Evolutionary conservation across 2,797 vertebrate species (phyloP).

Genomic region (Sebastiscus tertius): DNA sequence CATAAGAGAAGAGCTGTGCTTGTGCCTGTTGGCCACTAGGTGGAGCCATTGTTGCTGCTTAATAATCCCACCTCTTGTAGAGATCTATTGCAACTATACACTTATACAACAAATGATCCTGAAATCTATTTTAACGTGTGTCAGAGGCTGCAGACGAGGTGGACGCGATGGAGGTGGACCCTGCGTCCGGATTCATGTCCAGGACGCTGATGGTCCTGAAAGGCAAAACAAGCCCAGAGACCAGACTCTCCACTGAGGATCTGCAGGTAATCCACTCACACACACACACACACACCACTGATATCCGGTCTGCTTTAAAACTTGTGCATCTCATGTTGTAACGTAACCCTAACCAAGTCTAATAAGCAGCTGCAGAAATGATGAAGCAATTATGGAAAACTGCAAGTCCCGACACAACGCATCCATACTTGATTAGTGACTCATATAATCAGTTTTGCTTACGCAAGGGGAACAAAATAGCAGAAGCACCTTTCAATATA

Average conservation of each 20-base stretch:
- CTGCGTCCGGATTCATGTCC: conserved; percentile 64
- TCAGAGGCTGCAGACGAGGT: conserved; percentile 63
- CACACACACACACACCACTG: background rate
- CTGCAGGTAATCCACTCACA: conserved; percentile 85
- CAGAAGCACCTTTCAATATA: too few relatives aligned
- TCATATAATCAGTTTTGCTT: background rate
- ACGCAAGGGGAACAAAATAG: background rate
- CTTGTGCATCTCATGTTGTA: background rate
- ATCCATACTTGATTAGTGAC: background rate
- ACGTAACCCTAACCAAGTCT: background rate
- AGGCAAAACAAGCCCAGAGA: conserved; percentile 89
- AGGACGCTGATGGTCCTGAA: conserved; percentile 83
- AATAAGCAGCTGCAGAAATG: conserved; percentile 2
- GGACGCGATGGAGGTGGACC: conserved; percentile 78
- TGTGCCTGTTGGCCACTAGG: conserved; percentile 65
- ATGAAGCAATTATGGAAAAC: conserved; percentile 2
- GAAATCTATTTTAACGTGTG: conserved; percentile 17
- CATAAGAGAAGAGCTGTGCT: conserved; percentile 2
- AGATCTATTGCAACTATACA: background rate
- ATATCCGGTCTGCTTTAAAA: background rate
- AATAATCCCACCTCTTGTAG: background rate
- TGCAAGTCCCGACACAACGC: conserved; percentile 3
- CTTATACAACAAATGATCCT: background rate
- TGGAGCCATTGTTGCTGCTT: conserved; percentile 70
- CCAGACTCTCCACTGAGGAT: conserved; percentile 89